These are phyloP conservation scores for Pipistrellus pygmaeus DNA, from an alignment of 2,797 vertebrate genomes.

Conservation along the genomic window DNA sequence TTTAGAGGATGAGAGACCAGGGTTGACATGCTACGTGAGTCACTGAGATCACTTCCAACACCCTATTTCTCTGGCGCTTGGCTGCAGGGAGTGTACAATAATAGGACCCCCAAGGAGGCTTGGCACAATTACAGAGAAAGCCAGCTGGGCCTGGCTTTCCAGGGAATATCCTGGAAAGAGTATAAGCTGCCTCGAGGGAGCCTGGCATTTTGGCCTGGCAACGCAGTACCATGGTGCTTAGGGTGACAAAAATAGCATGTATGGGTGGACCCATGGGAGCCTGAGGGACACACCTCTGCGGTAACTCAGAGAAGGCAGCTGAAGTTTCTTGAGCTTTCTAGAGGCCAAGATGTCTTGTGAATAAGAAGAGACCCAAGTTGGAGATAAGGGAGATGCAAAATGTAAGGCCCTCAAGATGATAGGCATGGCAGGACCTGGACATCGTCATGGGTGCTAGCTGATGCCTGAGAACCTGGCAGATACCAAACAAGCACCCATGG, in stretches of 20 bases:
- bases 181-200: conserved; percentile 18
- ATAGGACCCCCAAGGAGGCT: conserved; percentile 35
- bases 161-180: conserved; percentile 61
- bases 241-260: background rate
- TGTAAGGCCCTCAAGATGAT: background rate
- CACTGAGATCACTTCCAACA: background rate
- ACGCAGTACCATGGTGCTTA: background rate
- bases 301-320: background rate
- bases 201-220: background rate
- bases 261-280: background rate
- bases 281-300: background rate
- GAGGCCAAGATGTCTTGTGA: background rate
- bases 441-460: background rate
- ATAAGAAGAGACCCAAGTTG: background rate
- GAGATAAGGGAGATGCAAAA: background rate
- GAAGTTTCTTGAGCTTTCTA: background rate
- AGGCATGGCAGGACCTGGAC: background rate
- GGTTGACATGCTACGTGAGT: background rate
- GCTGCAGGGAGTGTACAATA: background rate
- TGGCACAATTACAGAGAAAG: conserved; percentile 49
- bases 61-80: background rate
- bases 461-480: background rate
- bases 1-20: background rate
- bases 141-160: conserved; percentile 45
- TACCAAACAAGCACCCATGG: background rate